Percentiles rank a stretch among this genome's conserved stretches.
Conservation (phyloP, 37 sponge, comb jelly and placozoan species). For the Petrosia ficiformis region DNA sequence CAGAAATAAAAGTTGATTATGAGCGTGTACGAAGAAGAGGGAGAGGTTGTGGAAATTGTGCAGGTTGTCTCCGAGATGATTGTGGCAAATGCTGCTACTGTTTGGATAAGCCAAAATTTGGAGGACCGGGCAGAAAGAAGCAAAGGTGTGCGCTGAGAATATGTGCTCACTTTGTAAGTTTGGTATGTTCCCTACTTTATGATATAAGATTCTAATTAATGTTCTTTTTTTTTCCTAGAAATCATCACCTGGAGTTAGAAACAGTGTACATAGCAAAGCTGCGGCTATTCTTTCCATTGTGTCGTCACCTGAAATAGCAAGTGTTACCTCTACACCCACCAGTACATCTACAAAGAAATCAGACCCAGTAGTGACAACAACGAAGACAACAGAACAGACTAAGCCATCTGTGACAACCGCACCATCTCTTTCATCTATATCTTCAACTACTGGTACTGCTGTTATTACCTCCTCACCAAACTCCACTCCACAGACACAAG, state of each 20-base stretch:
- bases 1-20: background rate
- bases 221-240: too few relatives aligned
- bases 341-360: background rate
- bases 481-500: background rate
- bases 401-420: background rate
- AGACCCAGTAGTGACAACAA: background rate
- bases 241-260: too few relatives aligned
- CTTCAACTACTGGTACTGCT: background rate
- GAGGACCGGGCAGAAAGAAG: constrained; percentile 69
- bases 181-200: background rate
- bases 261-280: too few relatives aligned
- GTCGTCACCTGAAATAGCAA: too few relatives aligned
- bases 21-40: constrained; percentile 5
- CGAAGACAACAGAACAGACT: background rate
- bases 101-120: constrained; percentile 67
- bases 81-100: constrained; percentile 66
- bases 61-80: constrained; percentile 50
- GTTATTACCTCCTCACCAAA: background rate
- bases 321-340: too few relatives aligned
- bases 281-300: too few relatives aligned
- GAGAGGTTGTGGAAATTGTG: constrained; percentile 40
- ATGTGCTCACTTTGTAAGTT: constrained; percentile 52
- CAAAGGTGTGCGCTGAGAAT: constrained; percentile 49
- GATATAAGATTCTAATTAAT: too few relatives aligned
- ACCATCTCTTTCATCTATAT: background rate